A percentile compares a stretch with the other conserved stretches of the same genome.
These are phyloP conservation scores for Pterocles burchelli DNA, from an alignment of 2,113 vertebrate species.

Conservation along the genomic window DNA sequence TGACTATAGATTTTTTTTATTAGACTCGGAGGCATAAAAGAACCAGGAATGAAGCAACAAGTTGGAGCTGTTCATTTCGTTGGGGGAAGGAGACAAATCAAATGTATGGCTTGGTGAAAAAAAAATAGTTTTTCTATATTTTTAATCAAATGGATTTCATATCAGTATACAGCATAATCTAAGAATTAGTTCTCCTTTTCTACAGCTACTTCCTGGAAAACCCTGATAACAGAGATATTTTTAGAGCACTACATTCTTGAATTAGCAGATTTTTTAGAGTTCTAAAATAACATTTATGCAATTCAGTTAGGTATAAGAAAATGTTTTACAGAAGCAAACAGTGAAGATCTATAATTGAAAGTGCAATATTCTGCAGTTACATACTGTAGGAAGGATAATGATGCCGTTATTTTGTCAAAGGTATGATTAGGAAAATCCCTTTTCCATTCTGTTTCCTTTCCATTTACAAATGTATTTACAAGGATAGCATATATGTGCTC, in stretches of 20 bases:
- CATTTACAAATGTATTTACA: background rate
- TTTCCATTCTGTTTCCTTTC: conserved; percentile 9
- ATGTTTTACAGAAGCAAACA: conserved; percentile 5
- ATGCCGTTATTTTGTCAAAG: conserved; percentile 28
- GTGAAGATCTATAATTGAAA: background rate
- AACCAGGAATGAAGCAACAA: background rate
- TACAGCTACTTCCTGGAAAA: conserved; percentile 38
- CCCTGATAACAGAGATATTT: conserved; percentile 54
- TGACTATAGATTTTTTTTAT: background rate
- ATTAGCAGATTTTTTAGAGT: conserved; percentile 4
- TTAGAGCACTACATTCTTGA: background rate
- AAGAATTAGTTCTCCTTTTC: conserved; percentile 44
- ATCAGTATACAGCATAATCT: conserved; percentile 10
- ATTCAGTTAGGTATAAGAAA: background rate
- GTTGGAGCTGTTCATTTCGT: background rate
- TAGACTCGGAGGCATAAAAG: background rate
- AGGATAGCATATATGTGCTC: background rate
- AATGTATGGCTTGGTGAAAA: background rate
- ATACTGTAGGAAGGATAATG: background rate
- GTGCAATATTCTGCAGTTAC: background rate
- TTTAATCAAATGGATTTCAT: conserved; percentile 23
- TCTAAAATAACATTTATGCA: conserved; percentile 21
- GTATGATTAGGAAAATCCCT: conserved; percentile 1
- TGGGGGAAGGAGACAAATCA: background rate
- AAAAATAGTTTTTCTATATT: background rate